phyloP scores from a whole-genome alignment of 2,797 vertebrate genomes.

The Hydrophis major region DNA sequence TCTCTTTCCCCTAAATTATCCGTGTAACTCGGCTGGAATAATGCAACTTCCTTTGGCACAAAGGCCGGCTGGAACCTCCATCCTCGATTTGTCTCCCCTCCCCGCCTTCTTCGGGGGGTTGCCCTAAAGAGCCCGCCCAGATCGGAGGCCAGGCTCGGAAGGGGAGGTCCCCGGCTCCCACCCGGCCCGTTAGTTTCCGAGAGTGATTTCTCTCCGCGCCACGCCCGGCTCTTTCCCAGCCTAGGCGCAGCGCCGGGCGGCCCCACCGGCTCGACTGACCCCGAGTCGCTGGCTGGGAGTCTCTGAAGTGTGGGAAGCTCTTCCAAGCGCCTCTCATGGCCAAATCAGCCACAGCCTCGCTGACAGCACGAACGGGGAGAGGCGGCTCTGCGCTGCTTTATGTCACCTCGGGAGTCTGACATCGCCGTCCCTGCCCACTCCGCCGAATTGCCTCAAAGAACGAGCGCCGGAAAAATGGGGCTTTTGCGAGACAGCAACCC shows the following conservation, averaged over 20 bases:
- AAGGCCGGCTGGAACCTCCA: background rate
- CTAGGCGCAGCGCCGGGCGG: background rate
- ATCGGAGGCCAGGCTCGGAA: background rate
- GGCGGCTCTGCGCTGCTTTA: background rate
- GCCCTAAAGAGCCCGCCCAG: background rate
- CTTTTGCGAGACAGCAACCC: background rate
- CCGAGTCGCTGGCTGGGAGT: background rate
- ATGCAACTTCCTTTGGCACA: background rate
- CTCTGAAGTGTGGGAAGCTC: background rate
- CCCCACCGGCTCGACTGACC: background rate
- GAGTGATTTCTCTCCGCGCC: background rate
- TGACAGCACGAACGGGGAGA: slow-evolving; percentile 22
- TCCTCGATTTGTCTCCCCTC: background rate
- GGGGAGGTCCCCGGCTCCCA: background rate
- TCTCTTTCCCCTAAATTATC: background rate
- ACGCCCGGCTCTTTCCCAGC: background rate
- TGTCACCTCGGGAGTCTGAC: background rate
- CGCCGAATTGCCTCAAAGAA: background rate
- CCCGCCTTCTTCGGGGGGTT: background rate
- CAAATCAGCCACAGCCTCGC: slow-evolving; percentile 21
- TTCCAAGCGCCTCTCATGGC: slow-evolving; percentile 38
- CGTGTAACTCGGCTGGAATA: background rate
- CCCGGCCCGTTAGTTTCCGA: background rate
- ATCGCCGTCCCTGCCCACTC: background rate
- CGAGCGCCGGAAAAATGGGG: background rate